phyloP scores from a whole-genome alignment of 2,888 invertebrate genomes.

The Hoplodrina blanda region DNA sequence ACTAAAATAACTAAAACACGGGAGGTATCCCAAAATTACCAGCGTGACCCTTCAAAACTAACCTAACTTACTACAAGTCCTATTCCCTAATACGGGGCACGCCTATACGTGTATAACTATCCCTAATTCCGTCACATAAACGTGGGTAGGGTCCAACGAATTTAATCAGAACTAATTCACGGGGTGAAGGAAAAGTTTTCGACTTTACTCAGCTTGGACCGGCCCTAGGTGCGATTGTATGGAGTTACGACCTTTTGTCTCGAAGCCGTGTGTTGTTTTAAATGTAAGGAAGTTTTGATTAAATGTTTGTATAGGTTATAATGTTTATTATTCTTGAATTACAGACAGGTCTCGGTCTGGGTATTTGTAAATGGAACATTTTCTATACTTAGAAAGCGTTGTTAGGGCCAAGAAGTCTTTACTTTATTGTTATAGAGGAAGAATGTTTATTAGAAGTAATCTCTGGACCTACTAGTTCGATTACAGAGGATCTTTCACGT shows the following conservation, averaged over 20 bases:
- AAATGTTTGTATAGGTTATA: conserved; percentile 28
- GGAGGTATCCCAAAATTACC: conserved; percentile 49
- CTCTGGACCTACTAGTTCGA: too few relatives aligned
- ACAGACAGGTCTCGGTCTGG: background rate
- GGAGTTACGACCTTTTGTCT: conserved; percentile 38
- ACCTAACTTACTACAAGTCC: conserved; percentile 53
- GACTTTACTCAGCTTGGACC: conserved; percentile 37
- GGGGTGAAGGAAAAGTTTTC: conserved; percentile 55
- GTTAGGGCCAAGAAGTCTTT: too few relatives aligned
- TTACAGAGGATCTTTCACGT: too few relatives aligned
- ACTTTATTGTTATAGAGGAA: too few relatives aligned
- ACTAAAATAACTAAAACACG: conserved; percentile 55
- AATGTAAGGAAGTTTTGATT: conserved; percentile 47
- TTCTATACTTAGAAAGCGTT: background rate
- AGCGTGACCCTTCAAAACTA: conserved; percentile 51
- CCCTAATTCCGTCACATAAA: conserved; percentile 50
- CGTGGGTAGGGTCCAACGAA: conserved; percentile 55
- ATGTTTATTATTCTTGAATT: conserved; percentile 23
- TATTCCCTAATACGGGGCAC: conserved; percentile 42
- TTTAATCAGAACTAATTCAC: conserved; percentile 69
- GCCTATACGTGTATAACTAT: conserved; percentile 28
- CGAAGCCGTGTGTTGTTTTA: conserved; percentile 34
- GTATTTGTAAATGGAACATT: conserved; percentile 2
- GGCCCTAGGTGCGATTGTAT: conserved; percentile 37
- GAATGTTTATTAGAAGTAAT: too few relatives aligned